phyloP scores from a whole-genome alignment of 2,113 vertebrate genomes.

The Bettongia penicillata region DNA sequence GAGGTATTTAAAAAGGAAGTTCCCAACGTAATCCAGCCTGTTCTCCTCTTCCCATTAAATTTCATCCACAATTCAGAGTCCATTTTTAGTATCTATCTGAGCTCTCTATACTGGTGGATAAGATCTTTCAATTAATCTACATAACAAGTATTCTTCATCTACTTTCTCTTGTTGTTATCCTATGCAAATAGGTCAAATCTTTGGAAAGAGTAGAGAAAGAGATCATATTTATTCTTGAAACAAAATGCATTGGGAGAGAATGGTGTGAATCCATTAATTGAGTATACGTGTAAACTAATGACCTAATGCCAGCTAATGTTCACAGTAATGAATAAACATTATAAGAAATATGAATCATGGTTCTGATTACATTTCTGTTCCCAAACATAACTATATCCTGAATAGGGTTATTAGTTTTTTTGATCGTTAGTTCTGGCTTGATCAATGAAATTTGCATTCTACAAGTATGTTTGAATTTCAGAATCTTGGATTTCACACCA shows the following conservation, averaged over 20 bases:
- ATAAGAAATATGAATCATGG: neutral
- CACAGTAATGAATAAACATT: neutral
- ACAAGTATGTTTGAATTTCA: conserved; percentile 64
- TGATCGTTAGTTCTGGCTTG: conserved; percentile 31
- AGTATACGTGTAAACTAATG: conserved; percentile 36
- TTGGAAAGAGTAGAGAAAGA: neutral
- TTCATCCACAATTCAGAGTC: neutral
- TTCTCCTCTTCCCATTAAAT: neutral
- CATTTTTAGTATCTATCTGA: neutral
- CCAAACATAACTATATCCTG: conserved; percentile 14
- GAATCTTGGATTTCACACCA: conserved; percentile 50
- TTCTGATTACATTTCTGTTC: conserved; percentile 41
- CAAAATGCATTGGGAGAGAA: neutral
- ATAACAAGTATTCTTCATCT: neutral
- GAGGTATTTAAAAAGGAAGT: neutral
- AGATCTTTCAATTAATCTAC: neutral
- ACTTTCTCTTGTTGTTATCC: neutral
- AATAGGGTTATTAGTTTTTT: conserved; percentile 7
- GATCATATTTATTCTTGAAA: neutral
- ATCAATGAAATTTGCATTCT: conserved; percentile 57
- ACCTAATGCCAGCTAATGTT: neutral
- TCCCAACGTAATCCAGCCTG: neutral
- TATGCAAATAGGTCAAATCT: neutral
- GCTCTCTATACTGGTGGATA: neutral
- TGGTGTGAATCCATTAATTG: neutral